A percentile compares a stretch with the other conserved stretches of the same genome.
Conservation (phyloP, 92 coral and sea anemone genomes). For the Epizoanthus scotinus region DNA sequence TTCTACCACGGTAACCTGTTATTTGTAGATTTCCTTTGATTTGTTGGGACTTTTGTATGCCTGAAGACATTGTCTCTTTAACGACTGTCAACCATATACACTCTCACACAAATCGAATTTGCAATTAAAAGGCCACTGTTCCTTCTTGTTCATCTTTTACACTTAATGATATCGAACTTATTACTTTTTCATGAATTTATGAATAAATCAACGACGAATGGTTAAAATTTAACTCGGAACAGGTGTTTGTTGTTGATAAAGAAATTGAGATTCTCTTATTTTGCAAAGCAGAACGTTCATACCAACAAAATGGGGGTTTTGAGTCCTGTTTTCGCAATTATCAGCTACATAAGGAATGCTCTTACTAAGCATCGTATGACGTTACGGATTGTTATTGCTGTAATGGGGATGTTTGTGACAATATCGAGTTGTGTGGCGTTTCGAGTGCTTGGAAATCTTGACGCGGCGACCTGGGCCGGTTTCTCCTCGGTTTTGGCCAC, state of each 20-base stretch:
- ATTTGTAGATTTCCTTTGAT: too few relatives aligned
- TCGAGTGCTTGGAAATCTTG: constrained; percentile 11
- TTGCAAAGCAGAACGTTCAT: neutral
- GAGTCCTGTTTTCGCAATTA: neutral
- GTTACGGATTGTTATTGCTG: neutral
- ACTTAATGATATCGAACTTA: too few relatives aligned
- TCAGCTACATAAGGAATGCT: neutral
- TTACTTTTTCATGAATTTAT: neutral
- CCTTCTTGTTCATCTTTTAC: too few relatives aligned
- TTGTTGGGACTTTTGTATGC: too few relatives aligned
- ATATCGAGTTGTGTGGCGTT: constrained; percentile 12
- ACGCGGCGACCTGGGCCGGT: constrained; percentile 18
- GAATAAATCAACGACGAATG: constrained; percentile 13
- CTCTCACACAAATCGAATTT: too few relatives aligned
- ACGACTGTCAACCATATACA: too few relatives aligned
- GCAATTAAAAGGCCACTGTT: too few relatives aligned
- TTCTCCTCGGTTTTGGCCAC: constrained; percentile 22
- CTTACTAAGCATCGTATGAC: constrained; percentile 1
- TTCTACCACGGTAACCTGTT: too few relatives aligned
- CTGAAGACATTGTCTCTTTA: too few relatives aligned
- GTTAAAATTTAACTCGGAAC: constrained; percentile 8
- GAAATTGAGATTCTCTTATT: neutral
- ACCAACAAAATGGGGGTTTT: constrained; percentile 4
- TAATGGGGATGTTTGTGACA: constrained; percentile 6
- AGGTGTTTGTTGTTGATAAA: constrained; percentile 21